Evolutionary conservation across 2,113 vertebrate species (phyloP), one percentile per base, ranked within the genome.

Genomic region (Noturus placidus): DNA sequence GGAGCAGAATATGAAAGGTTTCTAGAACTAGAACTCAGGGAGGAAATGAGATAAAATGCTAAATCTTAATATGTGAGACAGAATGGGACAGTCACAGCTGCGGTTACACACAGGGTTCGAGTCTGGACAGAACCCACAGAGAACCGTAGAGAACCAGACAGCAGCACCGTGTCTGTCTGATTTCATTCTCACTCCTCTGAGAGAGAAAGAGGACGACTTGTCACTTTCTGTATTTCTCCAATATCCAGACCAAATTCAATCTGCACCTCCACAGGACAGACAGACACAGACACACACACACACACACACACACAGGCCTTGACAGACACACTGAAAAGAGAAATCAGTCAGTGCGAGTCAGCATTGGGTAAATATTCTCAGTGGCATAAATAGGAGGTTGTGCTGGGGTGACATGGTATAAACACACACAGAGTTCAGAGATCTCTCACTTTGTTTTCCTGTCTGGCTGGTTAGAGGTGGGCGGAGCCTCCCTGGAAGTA

Each of bases 261-360:
- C 54, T 76, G 30, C 54, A 52, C 63, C 35, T 52, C 42, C 20
- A 50, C 27, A 52, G 9, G 27, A 79, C 69, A 54, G 20, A 88
- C 87, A 38, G 72, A 83, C 69, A 63, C 79, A 78, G 63, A 57
- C 78, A 67, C 57, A 69, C 78, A 57, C 54, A 69, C 79, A 70
- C 61, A 70, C 63, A 84, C 63, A 46, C 81, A n/a, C 33, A 46
- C 46, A 46, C 46, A 38, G 69, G 19, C 69, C 33, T 20, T 72
- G 69, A 72, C 69, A 30, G 69, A 38, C 69, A 7, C 30, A 72
- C 69, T 38, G 69, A 38, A 72, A 72, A 72, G 38, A 72, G 69
- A 72, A 72, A 38, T 72, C 35, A 72, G 69, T 72, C 33, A 72
- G 69, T 38, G 69, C 38, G 69, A 22, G 69, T 72, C 69, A 72